phyloP scores from a whole-genome alignment of 2,888 invertebrate genomes.

The Axea sp. region DNA sequence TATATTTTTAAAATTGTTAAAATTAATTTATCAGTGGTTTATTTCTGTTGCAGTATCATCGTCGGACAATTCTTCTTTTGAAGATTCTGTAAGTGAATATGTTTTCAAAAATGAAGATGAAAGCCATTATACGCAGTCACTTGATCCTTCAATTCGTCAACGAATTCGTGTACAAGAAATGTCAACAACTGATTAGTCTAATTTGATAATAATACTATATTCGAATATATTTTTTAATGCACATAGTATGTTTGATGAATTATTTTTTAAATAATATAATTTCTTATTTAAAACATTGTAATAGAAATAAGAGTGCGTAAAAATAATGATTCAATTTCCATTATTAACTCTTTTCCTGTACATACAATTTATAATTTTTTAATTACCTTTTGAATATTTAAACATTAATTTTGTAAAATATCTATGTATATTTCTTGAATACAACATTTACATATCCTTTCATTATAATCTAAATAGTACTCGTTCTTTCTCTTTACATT shows the following conservation, averaged over 20 bases:
- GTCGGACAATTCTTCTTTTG: conserved; percentile 26
- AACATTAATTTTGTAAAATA: no score
- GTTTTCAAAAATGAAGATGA: conserved; percentile 6
- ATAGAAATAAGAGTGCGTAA: no score
- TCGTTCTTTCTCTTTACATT: no score
- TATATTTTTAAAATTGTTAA: neutral
- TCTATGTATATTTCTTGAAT: no score
- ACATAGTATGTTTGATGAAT: neutral
- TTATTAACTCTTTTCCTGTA: no score
- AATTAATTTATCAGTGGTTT: no score
- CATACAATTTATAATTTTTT: no score
- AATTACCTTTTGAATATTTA: no score
- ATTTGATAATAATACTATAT: neutral
- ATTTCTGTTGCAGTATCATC: conserved; percentile 36
- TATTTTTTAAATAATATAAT: conserved; percentile 3
- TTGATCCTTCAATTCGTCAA: conserved; percentile 3
- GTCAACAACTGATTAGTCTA: neutral
- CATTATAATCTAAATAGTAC: no score
- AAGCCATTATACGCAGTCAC: conserved; percentile 1
- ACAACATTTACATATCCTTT: no score
- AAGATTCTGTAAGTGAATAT: conserved; percentile 17
- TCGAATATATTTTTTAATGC: neutral
- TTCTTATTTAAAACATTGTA: no score
- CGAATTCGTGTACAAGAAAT: conserved; percentile 5
- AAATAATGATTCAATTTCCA: no score